phyloP scores from a whole-genome alignment of 2,888 invertebrate genomes.

The Corbicula japonica region DNA sequence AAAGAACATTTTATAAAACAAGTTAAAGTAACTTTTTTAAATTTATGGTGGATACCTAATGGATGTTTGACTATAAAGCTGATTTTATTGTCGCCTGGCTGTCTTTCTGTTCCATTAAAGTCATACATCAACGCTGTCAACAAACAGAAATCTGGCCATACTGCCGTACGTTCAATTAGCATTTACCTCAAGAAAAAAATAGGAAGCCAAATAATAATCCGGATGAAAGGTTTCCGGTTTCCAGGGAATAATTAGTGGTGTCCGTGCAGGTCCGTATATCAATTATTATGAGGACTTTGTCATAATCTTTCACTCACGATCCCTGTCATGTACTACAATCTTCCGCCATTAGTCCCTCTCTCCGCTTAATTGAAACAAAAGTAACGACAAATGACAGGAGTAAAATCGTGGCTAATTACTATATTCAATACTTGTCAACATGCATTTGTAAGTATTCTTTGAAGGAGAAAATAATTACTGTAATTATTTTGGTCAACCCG shows the following conservation, averaged over 20 bases:
- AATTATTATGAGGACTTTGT: slow-evolving; percentile 18
- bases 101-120: too few species aligned
- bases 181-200: slow-evolving; percentile 1
- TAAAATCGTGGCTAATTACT: slow-evolving; percentile 16
- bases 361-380: slow-evolving; percentile 27
- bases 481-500: too few species aligned
- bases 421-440: slow-evolving; percentile 7
- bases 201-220: slow-evolving; percentile 18
- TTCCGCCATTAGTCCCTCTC: slow-evolving; percentile 20
- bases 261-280: slow-evolving; percentile 17
- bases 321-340: slow-evolving; percentile 20
- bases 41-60: too few species aligned
- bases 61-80: too few species aligned
- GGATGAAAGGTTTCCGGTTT: slow-evolving; percentile 12
- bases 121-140: too few species aligned
- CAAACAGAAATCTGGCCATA: too few species aligned
- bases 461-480: too few species aligned
- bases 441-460: slow-evolving; percentile 1
- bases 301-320: slow-evolving; percentile 16
- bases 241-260: slow-evolving; percentile 27
- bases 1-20: too few species aligned
- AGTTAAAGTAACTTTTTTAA: too few species aligned
- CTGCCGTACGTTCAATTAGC: too few species aligned
- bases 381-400: slow-evolving; percentile 10
- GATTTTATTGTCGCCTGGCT: too few species aligned